Evolutionary conservation across 2,113 vertebrate genomes (phyloP).

Genomic region (Ia io): DNA sequence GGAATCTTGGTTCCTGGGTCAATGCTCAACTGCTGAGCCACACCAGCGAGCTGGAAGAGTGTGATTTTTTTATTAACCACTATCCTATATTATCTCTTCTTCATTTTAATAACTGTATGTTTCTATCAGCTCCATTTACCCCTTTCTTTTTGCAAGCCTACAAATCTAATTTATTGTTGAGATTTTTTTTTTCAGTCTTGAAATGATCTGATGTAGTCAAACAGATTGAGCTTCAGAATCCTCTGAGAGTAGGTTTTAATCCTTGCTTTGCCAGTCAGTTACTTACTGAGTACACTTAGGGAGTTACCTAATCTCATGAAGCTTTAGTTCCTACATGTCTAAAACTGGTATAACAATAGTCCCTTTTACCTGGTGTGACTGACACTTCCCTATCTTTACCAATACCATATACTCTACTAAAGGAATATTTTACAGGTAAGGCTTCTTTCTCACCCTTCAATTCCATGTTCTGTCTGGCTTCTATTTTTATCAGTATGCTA

Average conservation of each 20-base stretch:
- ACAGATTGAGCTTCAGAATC: background rate
- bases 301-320: slow-evolving; percentile 1
- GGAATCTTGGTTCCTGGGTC: too few relatives aligned
- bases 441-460: background rate
- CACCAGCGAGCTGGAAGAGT: background rate
- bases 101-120: background rate
- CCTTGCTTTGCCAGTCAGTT: slow-evolving; percentile 23
- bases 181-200: background rate
- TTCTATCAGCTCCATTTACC: background rate
- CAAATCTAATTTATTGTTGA: slow-evolving; percentile 15
- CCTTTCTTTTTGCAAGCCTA: background rate
- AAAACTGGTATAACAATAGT: background rate
- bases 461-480: background rate
- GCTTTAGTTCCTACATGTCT: background rate
- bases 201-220: slow-evolving; percentile 28
- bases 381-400: background rate
- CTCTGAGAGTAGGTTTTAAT: slow-evolving; percentile 14
- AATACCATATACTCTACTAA: background rate
- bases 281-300: background rate
- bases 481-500: background rate
- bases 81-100: background rate
- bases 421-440: background rate
- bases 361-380: background rate
- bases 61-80: slow-evolving; percentile 1
- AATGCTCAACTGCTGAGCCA: too few relatives aligned